These are phyloP conservation scores for Ctenoplectra terminalis DNA, from an alignment of 1,140 invertebrate species.

Conservation along the genomic window DNA sequence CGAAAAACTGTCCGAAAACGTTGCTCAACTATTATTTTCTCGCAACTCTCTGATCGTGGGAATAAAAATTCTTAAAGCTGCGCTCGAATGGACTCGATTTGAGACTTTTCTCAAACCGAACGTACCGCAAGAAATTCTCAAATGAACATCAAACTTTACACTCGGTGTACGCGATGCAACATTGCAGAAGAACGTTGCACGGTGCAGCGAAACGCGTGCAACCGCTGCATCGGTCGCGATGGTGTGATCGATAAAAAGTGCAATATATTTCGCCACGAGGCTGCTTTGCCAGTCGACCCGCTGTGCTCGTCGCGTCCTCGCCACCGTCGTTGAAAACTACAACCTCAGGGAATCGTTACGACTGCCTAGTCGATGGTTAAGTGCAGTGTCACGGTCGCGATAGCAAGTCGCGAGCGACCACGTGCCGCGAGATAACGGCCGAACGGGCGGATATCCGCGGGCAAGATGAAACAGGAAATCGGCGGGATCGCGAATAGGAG, in stretches of 20 bases:
- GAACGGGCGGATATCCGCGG: neutral
- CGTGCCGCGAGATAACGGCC: conserved; percentile 34
- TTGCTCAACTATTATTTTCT: too few species aligned
- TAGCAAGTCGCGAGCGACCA: conserved; percentile 31
- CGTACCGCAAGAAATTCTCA: too few species aligned
- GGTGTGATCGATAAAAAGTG: conserved; percentile 13
- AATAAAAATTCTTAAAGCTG: too few species aligned
- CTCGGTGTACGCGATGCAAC: too few species aligned
- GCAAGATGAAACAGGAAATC: conserved; percentile 13
- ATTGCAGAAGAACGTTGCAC: neutral
- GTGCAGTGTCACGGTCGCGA: conserved; percentile 47
- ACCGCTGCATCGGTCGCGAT: neutral
- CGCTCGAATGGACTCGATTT: too few species aligned
- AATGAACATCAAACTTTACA: too few species aligned
- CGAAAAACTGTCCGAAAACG: too few species aligned
- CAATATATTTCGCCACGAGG: neutral
- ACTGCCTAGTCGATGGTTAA: conserved; percentile 13
- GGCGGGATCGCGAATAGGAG: neutral
- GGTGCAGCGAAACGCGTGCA: neutral
- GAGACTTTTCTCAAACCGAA: too few species aligned
- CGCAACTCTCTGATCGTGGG: too few species aligned
- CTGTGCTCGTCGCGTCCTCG: neutral
- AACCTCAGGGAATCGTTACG: neutral
- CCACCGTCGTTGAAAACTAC: neutral
- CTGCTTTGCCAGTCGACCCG: neutral